phyloP scores from a whole-genome alignment of 2,888 invertebrate genomes.

The Hirtodrosophila duncani region DNA sequence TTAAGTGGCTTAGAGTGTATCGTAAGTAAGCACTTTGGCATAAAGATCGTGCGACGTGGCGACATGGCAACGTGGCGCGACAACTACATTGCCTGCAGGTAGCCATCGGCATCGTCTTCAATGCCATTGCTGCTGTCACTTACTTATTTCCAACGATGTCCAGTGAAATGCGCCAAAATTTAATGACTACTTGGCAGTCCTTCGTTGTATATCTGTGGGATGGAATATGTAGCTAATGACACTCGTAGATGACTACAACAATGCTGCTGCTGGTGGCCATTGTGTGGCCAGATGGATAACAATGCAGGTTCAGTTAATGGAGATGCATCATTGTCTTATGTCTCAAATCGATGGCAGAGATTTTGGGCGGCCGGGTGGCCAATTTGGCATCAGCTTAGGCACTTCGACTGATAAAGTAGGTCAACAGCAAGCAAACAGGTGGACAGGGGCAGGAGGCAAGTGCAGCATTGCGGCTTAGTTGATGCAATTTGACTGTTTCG shows the following conservation, averaged over 20 bases:
- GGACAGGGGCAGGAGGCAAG: no score
- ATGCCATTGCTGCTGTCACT: conserved; percentile 4
- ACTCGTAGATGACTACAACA: no score
- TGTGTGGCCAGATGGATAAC: conserved; percentile 2
- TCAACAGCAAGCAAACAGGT: no score
- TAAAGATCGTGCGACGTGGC: conserved; percentile 35
- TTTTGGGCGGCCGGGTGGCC: conserved; percentile 2
- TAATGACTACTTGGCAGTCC: conserved; percentile 29
- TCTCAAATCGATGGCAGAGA: conserved; percentile 29
- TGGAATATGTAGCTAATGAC: no score
- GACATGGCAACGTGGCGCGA: not conserved
- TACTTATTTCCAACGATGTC: conserved; percentile 59
- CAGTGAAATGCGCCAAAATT: conserved; percentile 51
- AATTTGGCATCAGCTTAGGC: no score
- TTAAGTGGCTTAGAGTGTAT: conserved; percentile 72
- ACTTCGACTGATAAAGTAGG: not conserved
- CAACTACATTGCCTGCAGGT: no score
- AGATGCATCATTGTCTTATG: conserved; percentile 11
- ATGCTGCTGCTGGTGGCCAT: not conserved
- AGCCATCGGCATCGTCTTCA: no score
- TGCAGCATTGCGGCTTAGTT: no score
- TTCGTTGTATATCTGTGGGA: no score
- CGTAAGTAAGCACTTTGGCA: conserved; percentile 65
- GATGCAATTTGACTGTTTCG: no score
- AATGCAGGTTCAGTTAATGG: conserved; percentile 23